These are phyloP conservation scores for Echiichthys vipera DNA, from an alignment of 2,797 vertebrate genomes.

Conservation along the genomic window DNA sequence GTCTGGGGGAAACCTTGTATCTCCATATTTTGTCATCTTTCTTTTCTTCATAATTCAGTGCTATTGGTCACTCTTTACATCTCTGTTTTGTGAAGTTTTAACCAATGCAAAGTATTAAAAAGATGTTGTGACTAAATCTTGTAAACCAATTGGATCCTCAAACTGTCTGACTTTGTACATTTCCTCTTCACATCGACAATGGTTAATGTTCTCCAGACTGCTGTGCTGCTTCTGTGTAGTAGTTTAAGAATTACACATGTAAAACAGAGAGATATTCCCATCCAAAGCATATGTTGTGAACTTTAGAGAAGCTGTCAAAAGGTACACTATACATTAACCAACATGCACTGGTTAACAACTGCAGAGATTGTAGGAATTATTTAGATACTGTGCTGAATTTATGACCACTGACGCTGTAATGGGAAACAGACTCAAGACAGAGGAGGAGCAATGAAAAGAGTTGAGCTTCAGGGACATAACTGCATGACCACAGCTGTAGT, in stretches of 20 bases:
- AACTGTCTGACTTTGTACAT: not conserved
- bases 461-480: not conserved
- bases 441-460: slow-evolving; percentile 47
- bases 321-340: slow-evolving; percentile 47
- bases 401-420: slow-evolving; percentile 22
- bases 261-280: not conserved
- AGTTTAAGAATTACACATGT: not conserved
- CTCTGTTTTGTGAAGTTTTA: too few species aligned
- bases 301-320: slow-evolving; percentile 7
- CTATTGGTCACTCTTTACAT: too few species aligned
- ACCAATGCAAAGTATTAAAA: too few species aligned
- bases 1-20: too few species aligned
- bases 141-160: too few species aligned
- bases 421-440: slow-evolving; percentile 17
- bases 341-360: not conserved
- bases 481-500: not conserved
- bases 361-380: not conserved
- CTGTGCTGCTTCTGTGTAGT: not conserved
- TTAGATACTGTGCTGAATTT: slow-evolving; percentile 17
- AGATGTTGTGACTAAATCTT: too few species aligned
- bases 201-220: not conserved
- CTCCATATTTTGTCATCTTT: too few species aligned
- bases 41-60: too few species aligned
- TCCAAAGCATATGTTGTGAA: not conserved
- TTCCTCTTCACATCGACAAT: not conserved